Evolutionary conservation across 1,140 invertebrate genomes (phyloP).

Genomic region (Drusus annulatus): DNA sequence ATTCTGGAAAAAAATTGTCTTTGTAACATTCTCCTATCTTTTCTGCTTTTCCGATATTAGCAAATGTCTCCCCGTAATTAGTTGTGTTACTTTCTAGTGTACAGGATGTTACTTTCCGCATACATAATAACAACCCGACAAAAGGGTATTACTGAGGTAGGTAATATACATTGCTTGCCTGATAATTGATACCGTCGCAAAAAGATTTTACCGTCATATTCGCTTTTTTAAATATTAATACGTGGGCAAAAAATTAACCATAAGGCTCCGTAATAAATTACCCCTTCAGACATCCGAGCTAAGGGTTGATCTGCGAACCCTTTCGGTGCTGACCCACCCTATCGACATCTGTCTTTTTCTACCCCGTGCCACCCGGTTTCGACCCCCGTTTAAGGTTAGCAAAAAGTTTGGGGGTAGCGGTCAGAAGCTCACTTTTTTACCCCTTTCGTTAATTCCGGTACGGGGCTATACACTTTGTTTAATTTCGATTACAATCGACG

Average conservation of each 20-base stretch:
- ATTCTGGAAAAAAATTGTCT: too few relatives aligned
- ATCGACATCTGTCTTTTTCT: constrained; percentile 57
- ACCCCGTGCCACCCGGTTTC: constrained; percentile 23
- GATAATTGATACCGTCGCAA: constrained; percentile 22
- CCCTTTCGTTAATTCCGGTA: constrained; percentile 20
- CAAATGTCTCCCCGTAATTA: too few relatives aligned
- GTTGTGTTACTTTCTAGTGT: too few relatives aligned
- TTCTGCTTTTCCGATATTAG: too few relatives aligned
- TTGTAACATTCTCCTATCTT: too few relatives aligned
- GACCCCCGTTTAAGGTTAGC: constrained; percentile 23
- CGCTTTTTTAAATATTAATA: constrained; percentile 53
- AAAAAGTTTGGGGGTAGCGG: constrained; percentile 34
- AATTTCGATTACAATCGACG: neutral
- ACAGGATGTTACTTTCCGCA: too few relatives aligned
- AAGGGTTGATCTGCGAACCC: constrained; percentile 42
- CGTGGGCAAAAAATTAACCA: constrained; percentile 52
- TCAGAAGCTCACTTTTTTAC: constrained; percentile 27
- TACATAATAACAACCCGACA: neutral
- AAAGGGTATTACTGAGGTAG: neutral
- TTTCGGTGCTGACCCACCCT: constrained; percentile 44
- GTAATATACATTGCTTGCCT: neutral
- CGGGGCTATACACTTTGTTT: neutral
- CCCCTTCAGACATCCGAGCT: constrained; percentile 52
- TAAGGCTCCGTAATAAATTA: constrained; percentile 57
- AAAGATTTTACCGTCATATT: constrained; percentile 4